Conservation (phyloP, 2,113 vertebrate genomes). For the Notarius quadriscutis region DNA sequence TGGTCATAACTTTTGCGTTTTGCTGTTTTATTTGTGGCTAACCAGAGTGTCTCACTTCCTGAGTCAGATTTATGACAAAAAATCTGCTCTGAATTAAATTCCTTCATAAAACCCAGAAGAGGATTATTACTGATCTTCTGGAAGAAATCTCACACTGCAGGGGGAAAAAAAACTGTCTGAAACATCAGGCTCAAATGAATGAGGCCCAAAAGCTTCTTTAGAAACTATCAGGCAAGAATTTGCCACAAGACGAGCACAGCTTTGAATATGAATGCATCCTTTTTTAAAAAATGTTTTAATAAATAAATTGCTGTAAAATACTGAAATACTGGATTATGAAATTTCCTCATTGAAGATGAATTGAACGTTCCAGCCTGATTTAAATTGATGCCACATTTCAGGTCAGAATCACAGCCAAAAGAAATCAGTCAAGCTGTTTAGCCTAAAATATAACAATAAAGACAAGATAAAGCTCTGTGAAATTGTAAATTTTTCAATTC, state of each 20-base stretch:
- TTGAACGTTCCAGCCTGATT: not conserved
- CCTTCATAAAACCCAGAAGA: not conserved
- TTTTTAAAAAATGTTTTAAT: not conserved
- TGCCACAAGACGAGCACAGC: not conserved
- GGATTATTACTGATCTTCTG: slow-evolving; percentile 1
- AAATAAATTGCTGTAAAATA: not conserved
- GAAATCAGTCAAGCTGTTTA: not conserved
- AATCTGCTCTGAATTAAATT: not conserved
- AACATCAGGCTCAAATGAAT: not conserved
- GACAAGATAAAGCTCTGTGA: not conserved
- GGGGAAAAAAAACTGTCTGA: not conserved
- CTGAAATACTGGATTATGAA: not conserved
- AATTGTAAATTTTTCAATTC: not conserved
- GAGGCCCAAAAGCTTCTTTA: not conserved
- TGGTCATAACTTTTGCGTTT: not conserved
- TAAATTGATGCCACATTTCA: slow-evolving; percentile 10
- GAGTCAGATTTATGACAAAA: not conserved
- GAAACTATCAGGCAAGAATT: not conserved
- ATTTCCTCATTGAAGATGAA: not conserved
- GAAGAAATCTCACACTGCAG: not conserved
- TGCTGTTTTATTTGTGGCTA: slow-evolving; percentile 4
- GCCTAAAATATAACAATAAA: not conserved
- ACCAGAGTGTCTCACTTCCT: not conserved
- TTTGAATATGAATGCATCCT: not conserved
- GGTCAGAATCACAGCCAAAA: not conserved